Percentiles rank a stretch among this genome's conserved stretches.
Conservation (phyloP, 2,113 vertebrate species). For the Zosterops lateralis region DNA sequence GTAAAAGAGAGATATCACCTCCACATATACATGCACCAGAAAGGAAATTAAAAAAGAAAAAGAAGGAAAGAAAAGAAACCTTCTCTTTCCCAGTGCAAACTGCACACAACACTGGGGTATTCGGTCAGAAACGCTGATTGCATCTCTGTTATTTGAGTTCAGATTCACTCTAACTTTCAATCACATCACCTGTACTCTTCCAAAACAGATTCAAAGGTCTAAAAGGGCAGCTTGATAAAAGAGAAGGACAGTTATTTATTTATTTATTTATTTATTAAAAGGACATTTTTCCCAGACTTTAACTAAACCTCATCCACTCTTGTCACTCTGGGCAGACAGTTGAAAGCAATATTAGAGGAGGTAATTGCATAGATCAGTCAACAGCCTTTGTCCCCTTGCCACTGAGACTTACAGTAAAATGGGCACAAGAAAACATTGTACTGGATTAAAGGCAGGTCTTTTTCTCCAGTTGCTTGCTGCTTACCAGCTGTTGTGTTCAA, state of each 20-base stretch:
- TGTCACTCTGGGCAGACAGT: slow-evolving; percentile 81
- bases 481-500: slow-evolving; percentile 87
- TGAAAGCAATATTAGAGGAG: slow-evolving; percentile 90
- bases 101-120: background rate
- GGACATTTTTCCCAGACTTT: slow-evolving; percentile 78
- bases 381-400: slow-evolving; percentile 87
- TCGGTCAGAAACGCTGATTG: background rate
- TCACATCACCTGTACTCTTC: slow-evolving; percentile 40
- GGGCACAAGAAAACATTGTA: slow-evolving; percentile 76
- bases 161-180: slow-evolving; percentile 42
- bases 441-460: slow-evolving; percentile 76
- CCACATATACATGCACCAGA: background rate
- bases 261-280: slow-evolving; percentile 64
- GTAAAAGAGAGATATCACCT: background rate
- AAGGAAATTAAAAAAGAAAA: background rate
- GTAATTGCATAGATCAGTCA: slow-evolving; percentile 96
- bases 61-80: background rate
- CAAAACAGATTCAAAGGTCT: slow-evolving; percentile 67
- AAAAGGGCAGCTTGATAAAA: slow-evolving; percentile 50
- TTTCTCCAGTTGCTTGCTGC: slow-evolving; percentile 80
- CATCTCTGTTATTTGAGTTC: background rate
- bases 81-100: background rate
- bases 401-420: slow-evolving; percentile 82
- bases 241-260: slow-evolving; percentile 22
- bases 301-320: slow-evolving; percentile 81